A percentile compares a stretch with the other conserved stretches of the same genome.
These are phyloP conservation scores for Pseudomugil gertrudae DNA, from an alignment of 2,797 vertebrate genomes.

Conservation along the genomic window DNA sequence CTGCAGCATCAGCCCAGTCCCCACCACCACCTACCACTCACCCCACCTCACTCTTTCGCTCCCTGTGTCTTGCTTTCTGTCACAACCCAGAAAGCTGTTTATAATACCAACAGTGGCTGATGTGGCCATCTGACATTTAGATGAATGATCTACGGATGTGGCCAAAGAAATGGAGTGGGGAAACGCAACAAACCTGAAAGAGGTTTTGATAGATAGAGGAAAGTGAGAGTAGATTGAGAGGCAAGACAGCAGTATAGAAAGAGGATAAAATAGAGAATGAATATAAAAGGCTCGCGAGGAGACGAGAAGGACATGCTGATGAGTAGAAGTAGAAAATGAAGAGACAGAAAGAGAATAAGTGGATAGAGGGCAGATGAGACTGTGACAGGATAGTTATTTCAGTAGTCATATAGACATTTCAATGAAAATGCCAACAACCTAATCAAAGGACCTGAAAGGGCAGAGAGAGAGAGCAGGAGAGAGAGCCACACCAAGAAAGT, in stretches of 20 bases:
- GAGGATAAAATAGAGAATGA: slow-evolving; percentile 42
- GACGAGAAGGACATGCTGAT: slow-evolving; percentile 38
- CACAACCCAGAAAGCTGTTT: slow-evolving; percentile 55
- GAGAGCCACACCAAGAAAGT: slow-evolving; percentile 15
- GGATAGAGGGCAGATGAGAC: slow-evolving; percentile 62
- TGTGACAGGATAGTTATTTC: slow-evolving; percentile 76
- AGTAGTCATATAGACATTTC: slow-evolving; percentile 75
- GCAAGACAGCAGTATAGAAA: slow-evolving; percentile 45
- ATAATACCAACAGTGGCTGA: slow-evolving; percentile 63
- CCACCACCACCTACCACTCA: slow-evolving; percentile 16
- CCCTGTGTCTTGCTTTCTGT: slow-evolving; percentile 22
- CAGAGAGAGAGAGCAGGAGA: slow-evolving; percentile 44
- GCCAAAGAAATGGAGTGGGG: slow-evolving; percentile 36
- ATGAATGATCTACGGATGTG: slow-evolving; percentile 56
- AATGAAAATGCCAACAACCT: slow-evolving; percentile 81
- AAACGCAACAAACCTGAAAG: slow-evolving; percentile 39
- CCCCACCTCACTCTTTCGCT: slow-evolving; percentile 24
- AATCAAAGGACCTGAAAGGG: slow-evolving; percentile 79
- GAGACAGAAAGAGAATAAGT: slow-evolving; percentile 48
- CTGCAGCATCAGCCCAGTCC: slow-evolving; percentile 60
- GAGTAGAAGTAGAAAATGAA: slow-evolving; percentile 51
- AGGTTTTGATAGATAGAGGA: slow-evolving; percentile 31
- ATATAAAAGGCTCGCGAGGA: slow-evolving; percentile 43
- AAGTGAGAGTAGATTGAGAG: slow-evolving; percentile 41
- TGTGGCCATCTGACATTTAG: slow-evolving; percentile 67